Evolutionary conservation across 2,113 vertebrate species (phyloP).

Genomic region (Narcine bancroftii): DNA sequence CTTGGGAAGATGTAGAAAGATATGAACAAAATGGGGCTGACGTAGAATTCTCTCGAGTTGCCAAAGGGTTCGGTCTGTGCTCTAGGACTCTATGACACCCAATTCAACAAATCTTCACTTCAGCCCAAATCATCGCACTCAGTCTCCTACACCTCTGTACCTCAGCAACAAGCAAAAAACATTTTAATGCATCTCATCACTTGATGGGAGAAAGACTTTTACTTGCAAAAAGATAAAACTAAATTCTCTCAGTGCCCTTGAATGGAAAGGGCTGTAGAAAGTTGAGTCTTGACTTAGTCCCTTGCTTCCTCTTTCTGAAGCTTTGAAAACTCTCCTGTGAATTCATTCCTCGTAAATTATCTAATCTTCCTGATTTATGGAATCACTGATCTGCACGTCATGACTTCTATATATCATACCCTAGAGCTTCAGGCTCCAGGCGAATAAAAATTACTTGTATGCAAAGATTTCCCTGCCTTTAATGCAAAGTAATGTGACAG

Average conservation of each 20-base stretch:
- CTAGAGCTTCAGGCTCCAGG: not conserved
- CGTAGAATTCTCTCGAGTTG: no score
- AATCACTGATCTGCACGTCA: not conserved
- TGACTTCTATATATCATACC: slow-evolving; percentile 20
- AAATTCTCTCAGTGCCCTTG: not conserved
- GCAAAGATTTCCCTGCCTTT: not conserved
- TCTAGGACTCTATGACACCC: no score
- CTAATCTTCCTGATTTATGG: slow-evolving; percentile 17
- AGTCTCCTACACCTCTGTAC: no score
- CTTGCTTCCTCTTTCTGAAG: not conserved
- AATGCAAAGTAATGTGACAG: slow-evolving; percentile 25
- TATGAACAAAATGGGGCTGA: no score
- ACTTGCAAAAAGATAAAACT: not conserved
- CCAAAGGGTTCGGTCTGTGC: no score
- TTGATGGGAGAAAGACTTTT: not conserved
- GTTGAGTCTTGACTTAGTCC: not conserved
- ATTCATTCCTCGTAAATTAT: slow-evolving; percentile 33
- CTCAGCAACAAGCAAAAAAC: no score
- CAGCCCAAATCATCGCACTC: no score
- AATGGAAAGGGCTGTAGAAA: not conserved
- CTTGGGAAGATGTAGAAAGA: no score
- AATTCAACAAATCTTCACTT: no score
- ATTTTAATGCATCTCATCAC: no score
- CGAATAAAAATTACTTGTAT: not conserved
- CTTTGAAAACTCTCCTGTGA: not conserved